A percentile compares a stretch with the other conserved stretches of the same genome.
phyloP scores from a whole-genome alignment of 2,888 invertebrate genomes.

The Periphyllus acericola region DNA sequence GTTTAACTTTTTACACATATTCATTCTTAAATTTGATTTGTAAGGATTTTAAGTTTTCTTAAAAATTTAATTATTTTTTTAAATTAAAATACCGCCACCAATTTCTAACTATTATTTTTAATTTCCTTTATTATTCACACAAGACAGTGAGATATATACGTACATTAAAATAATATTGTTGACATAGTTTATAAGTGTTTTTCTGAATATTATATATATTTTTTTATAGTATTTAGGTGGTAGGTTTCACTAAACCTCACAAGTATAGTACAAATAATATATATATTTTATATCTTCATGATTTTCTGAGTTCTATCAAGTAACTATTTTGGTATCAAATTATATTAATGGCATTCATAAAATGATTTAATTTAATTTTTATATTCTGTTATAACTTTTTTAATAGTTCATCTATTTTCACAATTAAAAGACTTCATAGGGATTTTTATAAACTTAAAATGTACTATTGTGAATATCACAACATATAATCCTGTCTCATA shows the following conservation, averaged over 20 bases:
- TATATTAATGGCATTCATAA: not conserved
- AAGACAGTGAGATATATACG: slow-evolving; percentile 39
- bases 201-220: slow-evolving; percentile 44
- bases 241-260: slow-evolving; percentile 33
- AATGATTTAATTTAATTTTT: not conserved
- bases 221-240: slow-evolving; percentile 41
- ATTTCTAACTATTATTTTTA: slow-evolving; percentile 19
- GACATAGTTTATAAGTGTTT: slow-evolving; percentile 55
- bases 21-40: not conserved
- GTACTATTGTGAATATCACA: not conserved
- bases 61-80: not conserved
- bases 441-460: not conserved
- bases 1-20: slow-evolving; percentile 22
- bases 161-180: slow-evolving; percentile 51
- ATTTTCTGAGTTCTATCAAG: slow-evolving; percentile 21
- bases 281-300: slow-evolving; percentile 29
- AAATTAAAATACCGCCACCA: not conserved
- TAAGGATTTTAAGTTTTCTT: not conserved
- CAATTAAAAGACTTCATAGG: not conserved
- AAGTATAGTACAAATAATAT: slow-evolving; percentile 57
- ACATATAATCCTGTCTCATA: not conserved
- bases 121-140: not conserved
- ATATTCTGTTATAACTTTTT: not conserved
- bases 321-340: slow-evolving; percentile 1
- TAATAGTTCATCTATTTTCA: not conserved